A percentile compares a stretch with the other conserved stretches of the same genome.
Conservation (phyloP, 2,113 vertebrate genomes). For the Alosa alosa region DNA sequence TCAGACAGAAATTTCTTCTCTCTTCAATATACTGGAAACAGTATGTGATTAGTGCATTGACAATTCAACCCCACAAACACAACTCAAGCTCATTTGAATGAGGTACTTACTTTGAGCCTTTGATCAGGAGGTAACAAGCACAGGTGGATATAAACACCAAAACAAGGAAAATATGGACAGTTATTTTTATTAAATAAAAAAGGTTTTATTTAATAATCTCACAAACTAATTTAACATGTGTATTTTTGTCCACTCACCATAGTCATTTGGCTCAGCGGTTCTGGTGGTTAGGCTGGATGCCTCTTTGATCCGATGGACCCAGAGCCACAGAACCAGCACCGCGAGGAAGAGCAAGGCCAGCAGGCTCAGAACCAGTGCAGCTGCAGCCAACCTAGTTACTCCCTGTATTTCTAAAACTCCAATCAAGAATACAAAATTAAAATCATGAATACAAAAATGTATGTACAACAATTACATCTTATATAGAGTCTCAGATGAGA, state of each 20-base stretch:
- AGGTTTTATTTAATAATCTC: not conserved
- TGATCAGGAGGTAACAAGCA: not conserved
- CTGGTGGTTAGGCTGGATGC: not conserved
- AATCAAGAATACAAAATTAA: too few species aligned
- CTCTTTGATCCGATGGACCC: not conserved
- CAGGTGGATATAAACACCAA: not conserved
- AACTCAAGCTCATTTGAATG: not conserved
- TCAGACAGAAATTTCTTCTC: too few species aligned
- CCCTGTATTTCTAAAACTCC: not conserved
- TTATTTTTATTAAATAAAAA: not conserved
- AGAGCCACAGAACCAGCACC: not conserved
- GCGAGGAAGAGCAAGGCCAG: not conserved
- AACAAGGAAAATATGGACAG: not conserved
- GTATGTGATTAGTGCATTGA: too few species aligned
- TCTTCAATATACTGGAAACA: too few species aligned
- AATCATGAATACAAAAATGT: too few species aligned
- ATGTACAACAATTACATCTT: too few species aligned
- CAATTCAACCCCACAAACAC: not conserved
- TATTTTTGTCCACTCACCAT: conserved; percentile 6
- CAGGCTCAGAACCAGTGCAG: conserved; percentile 7
- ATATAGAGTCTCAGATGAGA: too few species aligned
- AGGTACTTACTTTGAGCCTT: not conserved
- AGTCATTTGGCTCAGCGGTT: not conserved
- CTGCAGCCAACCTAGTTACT: not conserved
- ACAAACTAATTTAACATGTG: not conserved